These are phyloP conservation scores for Heliocidaris erythrogramma DNA, from an alignment of 35 echinoderm and acorn worm species.

Conservation along the genomic window DNA sequence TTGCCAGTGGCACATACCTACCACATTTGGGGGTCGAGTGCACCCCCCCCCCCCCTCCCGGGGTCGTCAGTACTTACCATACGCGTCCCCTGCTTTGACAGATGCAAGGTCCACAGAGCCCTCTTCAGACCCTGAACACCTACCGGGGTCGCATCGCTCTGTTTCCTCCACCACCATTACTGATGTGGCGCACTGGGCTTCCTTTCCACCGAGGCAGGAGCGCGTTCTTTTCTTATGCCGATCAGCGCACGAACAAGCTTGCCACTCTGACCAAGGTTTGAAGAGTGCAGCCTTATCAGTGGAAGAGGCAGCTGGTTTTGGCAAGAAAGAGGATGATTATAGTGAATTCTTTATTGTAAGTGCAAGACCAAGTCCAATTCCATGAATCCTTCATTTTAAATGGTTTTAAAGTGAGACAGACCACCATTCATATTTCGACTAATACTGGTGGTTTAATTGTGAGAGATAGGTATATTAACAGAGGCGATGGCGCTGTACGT, in stretches of 20 bases:
- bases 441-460: too few relatives aligned
- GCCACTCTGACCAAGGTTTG: constrained; percentile 7
- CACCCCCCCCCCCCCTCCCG: too few relatives aligned
- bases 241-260: background rate
- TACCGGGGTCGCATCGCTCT: background rate
- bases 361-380: too few relatives aligned
- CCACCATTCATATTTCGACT: too few relatives aligned
- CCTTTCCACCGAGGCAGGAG: background rate
- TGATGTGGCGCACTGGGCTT: background rate
- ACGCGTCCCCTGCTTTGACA: background rate
- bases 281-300: background rate
- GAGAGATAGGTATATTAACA: too few relatives aligned
- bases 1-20: too few relatives aligned
- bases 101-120: background rate
- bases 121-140: background rate
- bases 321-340: background rate
- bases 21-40: too few relatives aligned
- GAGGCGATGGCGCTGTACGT: too few relatives aligned
- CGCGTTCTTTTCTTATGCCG: background rate
- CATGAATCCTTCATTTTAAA: too few relatives aligned
- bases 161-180: background rate
- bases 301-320: background rate
- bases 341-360: background rate
- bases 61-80: background rate
- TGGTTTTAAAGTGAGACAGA: too few relatives aligned